These are phyloP conservation scores for Helarctos malayanus DNA, from an alignment of 2,797 vertebrate species.

Conservation along the genomic window DNA sequence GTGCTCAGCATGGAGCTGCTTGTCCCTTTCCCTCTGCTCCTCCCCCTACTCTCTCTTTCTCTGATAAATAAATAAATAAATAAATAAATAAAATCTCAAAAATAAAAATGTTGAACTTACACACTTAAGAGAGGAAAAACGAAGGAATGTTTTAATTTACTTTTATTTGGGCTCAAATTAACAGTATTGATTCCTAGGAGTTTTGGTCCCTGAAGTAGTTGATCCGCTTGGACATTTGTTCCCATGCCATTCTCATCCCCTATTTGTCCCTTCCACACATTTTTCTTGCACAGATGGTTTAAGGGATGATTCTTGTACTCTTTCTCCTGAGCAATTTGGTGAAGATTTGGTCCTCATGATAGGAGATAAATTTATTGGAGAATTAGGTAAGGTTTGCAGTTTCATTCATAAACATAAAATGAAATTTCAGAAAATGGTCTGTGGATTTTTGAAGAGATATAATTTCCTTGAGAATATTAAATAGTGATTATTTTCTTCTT, in stretches of 20 bases:
- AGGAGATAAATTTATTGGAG: slow-evolving; percentile 82
- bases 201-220: not conserved
- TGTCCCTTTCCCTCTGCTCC: not conserved
- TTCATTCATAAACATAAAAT: slow-evolving; percentile 81
- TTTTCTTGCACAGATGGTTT: slow-evolving; percentile 38
- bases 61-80: not conserved
- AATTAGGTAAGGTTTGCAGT: slow-evolving; percentile 74
- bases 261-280: slow-evolving; percentile 56
- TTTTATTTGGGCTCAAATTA: not conserved
- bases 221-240: slow-evolving; percentile 61
- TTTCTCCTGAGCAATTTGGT: slow-evolving; percentile 65
- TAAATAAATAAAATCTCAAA: not conserved
- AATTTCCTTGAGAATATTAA: slow-evolving; percentile 64
- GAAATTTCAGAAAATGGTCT: slow-evolving; percentile 80
- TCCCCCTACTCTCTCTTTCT: not conserved
- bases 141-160: not conserved
- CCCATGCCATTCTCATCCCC: slow-evolving; percentile 13
- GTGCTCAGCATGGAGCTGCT: not conserved
- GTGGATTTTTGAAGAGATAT: slow-evolving; percentile 59
- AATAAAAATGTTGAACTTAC: not conserved
- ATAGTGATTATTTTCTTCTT: slow-evolving; percentile 18
- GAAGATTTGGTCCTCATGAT: slow-evolving; percentile 72
- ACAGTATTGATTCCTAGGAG: not conserved
- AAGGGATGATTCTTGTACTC: slow-evolving; percentile 77
- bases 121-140: not conserved